Evolutionary conservation across 23 tunicate genomes (phyloP), one percentile per base, ranked within the genome.

Genomic region (Corella eumyota): DNA sequence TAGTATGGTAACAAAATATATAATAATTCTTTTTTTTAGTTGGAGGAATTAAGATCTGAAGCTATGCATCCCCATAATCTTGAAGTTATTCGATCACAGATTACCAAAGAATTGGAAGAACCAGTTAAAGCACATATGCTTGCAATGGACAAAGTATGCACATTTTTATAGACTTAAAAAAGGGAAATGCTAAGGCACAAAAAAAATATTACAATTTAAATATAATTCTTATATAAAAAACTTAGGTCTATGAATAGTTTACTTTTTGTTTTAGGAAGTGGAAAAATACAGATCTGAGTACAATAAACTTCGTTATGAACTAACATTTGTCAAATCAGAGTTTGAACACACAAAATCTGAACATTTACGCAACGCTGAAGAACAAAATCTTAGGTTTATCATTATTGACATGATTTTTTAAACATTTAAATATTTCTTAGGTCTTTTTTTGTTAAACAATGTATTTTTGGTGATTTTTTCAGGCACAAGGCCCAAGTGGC

Each of bases 281-380:
- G 96, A 88, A 62, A 88, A 88, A 62, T 88, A 88, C 61, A 61
- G 96, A 52, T 36, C 58, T 0, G 88, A 88, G 30, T 88, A 72
- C 68, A 88, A 88, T 77, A 88, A 88, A 51, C 66, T 88, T 23
- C 65, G 96, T 2, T 79, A 88, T 44, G 96, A 88, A 47, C 70
- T 65, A 54, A 72, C 96, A 3, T 74, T 88, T 21, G 66, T 78
- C 44, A 78, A 88, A 67, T 67, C 96, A 15, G 88, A 88, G 36
- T 78, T 53, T 35, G 96, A 88, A 38, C 96, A 88, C 54, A 25
- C 69, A 20, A 79, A 88, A 56, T 64, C 72, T 45, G 83, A 79
- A 37, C 81, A 88, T 50, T 62, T 60, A 26, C 58, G 96, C 34
- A 73, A 58, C 36, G 25, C 79, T 4, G 96, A 88, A 61, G 96